Evolutionary conservation across 2,888 invertebrate species (phyloP).

Genomic region (Sinohyriopsis cumingii): DNA sequence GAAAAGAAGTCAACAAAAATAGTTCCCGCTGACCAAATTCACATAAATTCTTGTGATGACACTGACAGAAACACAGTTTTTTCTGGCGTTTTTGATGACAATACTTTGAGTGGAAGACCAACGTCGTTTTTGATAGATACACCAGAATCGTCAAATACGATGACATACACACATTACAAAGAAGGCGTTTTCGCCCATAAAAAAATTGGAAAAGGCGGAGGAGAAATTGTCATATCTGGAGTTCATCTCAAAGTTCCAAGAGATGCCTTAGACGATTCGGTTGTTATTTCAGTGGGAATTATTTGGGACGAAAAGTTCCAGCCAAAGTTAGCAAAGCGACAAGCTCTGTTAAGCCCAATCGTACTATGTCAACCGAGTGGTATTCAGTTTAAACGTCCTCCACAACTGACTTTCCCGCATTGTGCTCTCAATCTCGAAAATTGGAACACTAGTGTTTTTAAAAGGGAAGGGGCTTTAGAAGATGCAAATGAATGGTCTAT

Average conservation of each 20-base stretch:
- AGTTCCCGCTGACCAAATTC: conserved; percentile 28
- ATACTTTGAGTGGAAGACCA: conserved; percentile 18
- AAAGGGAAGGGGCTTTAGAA: conserved; percentile 22
- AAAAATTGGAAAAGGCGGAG: conserved; percentile 31
- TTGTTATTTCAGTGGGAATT: conserved; percentile 33
- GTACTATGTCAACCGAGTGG: conserved; percentile 44
- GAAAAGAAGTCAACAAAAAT: conserved; percentile 11
- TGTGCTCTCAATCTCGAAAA: conserved; percentile 33
- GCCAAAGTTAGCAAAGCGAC: conserved; percentile 27
- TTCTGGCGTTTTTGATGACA: too few species aligned
- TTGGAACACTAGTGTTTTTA: conserved; percentile 35
- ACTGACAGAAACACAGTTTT: background rate
- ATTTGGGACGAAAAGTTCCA: conserved; percentile 32
- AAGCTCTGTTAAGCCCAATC: conserved; percentile 41
- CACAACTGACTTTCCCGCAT: conserved; percentile 42
- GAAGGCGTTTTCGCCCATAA: conserved; percentile 43
- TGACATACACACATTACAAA: conserved; percentile 14
- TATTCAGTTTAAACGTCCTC: conserved; percentile 34
- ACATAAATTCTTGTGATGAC: conserved; percentile 15
- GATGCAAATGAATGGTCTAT: conserved; percentile 27
- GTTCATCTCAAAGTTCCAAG: conserved; percentile 35
- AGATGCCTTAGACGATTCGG: conserved; percentile 26
- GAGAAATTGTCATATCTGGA: conserved; percentile 30
- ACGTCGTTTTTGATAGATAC: conserved; percentile 29
- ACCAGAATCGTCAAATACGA: too few species aligned